Percentiles rank a stretch among this genome's conserved stretches.
Conservation (phyloP, 2,888 invertebrate species). For the Elgonia sp. region DNA sequence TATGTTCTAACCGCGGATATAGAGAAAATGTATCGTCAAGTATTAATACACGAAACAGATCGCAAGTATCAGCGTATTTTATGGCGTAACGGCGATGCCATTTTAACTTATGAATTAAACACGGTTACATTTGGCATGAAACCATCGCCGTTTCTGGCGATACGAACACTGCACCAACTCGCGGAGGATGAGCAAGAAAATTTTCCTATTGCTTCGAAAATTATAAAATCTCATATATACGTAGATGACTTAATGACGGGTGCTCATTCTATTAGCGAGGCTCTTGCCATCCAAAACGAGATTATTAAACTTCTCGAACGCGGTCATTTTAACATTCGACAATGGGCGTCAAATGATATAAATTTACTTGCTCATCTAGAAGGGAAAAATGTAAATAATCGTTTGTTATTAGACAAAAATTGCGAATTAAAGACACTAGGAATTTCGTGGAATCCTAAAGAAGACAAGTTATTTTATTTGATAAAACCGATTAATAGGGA, state of each 20-base stretch:
- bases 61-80: background rate
- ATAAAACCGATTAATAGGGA: background rate
- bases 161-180: background rate
- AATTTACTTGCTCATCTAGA: background rate
- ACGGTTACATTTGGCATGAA: background rate
- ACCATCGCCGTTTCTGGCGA: background rate
- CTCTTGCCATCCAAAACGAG: background rate
- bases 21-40: conserved; percentile 1
- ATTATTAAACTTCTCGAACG: background rate
- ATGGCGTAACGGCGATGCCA: background rate
- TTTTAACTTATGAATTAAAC: background rate
- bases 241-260: background rate
- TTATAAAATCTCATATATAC: background rate
- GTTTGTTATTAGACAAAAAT: background rate
- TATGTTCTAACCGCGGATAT: background rate
- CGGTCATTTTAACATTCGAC: background rate
- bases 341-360: background rate
- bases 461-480: background rate
- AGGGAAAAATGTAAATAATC: background rate
- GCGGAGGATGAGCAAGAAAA: background rate
- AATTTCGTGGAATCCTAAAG: background rate
- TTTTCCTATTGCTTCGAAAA: background rate
- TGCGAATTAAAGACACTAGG: background rate
- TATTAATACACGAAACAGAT: background rate
- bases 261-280: background rate